These are phyloP conservation scores for Eulacestoma nigropectus DNA, from an alignment of 2,113 vertebrate species.

Conservation along the genomic window DNA sequence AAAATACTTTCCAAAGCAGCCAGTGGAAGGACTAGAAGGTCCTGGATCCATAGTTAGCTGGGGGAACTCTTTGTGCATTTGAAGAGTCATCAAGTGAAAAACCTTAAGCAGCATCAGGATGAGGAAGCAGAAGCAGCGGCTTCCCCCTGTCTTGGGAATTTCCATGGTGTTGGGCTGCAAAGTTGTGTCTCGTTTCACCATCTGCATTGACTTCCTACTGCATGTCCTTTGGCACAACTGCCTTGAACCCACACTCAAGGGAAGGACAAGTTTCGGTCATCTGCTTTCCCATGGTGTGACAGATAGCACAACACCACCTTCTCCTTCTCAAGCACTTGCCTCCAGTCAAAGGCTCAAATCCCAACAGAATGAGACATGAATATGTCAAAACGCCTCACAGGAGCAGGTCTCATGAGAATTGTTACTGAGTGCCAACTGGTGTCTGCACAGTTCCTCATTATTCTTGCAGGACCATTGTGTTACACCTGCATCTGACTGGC, in stretches of 20 bases:
- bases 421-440: neutral
- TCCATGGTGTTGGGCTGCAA: neutral
- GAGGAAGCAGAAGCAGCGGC: conserved; percentile 3
- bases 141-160: neutral
- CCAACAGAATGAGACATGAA: neutral
- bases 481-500: neutral
- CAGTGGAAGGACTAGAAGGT: neutral
- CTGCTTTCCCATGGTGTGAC: neutral
- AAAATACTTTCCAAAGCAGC: neutral
- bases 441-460: neutral
- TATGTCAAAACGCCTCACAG: neutral
- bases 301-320: neutral
- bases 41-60: neutral
- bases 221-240: neutral
- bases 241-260: neutral
- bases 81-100: neutral
- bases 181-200: neutral
- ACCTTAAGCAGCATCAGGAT: neutral
- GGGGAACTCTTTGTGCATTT: neutral
- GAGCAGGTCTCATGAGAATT: neutral
- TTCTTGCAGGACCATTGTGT: accelerated
- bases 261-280: neutral
- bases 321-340: neutral
- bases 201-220: neutral
- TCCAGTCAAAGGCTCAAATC: neutral